Base-by-base conservation (phyloP, 2,113 vertebrate species). In the Syngnathus floridae region DNA sequence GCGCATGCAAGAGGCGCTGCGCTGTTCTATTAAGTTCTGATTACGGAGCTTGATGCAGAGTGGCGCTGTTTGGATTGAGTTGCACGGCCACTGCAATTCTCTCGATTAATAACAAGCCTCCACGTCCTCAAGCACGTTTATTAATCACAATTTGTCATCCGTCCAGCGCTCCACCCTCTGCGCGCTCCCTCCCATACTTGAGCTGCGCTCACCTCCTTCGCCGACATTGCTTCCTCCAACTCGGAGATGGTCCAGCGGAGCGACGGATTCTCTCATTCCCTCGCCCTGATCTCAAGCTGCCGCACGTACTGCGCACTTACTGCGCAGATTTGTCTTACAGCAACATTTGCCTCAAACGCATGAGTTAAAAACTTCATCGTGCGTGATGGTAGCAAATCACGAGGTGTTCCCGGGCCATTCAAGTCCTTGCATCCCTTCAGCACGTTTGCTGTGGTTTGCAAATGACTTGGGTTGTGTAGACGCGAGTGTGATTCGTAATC, bases 111-210 rank as follows among this genome's bases (percentile, higher is more conserved):
- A 91, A 90, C 84, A 88, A 84, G 86, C 83, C 83, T 86, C 82
- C 84, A 88, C 88, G 88, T 85, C 88, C 88, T 76, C 77, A 88
- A 91, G 83, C 88, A 89, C 89, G 89, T 90, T 92, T 91, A 92
- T 92, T 91, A 90, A 92, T 92, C 90, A 92, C 90, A 90, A 91
- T 92, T 91, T 92, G 90, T 92, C 90, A 91, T 88, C 88, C 87
- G 88, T 88, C 90, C 83, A 12, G 81, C 55, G 82, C 86, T 87
- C 86, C 86, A 77, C 88, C 87, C 75, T 72, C 77, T 80, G 65
- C 75, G 69, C 64, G 82, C 74, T 14, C 6, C 75, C 66, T 45
- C 70, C 56, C 74, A 49, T 71, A 62, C 62, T 70, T 48, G 59
- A 51, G 60, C 74, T 58, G 52, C 61, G 66, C 65, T 72, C 70